A percentile compares a stretch with the other conserved stretches of the same genome.
phyloP scores from a whole-genome alignment of 1,140 invertebrate species.

The Lamellibrachia luymesi region DNA sequence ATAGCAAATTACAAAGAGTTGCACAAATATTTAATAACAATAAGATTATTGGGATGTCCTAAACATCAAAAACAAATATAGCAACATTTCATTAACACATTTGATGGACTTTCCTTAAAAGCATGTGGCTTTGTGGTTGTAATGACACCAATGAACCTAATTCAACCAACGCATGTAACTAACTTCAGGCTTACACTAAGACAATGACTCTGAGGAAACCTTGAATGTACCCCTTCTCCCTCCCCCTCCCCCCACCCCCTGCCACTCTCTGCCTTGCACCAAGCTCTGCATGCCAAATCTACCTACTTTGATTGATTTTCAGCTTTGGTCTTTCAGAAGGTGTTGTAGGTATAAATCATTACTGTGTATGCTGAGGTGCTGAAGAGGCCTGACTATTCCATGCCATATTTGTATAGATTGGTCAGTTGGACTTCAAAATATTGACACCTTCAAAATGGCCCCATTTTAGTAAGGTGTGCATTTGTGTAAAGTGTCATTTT shows the following conservation, averaged over 20 bases:
- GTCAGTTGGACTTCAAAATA: neutral
- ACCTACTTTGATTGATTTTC: slow-evolving; percentile 45
- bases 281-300: slow-evolving; percentile 11
- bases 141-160: neutral
- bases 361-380: neutral
- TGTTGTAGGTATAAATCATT: slow-evolving; percentile 19
- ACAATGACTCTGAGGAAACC: neutral
- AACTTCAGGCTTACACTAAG: neutral
- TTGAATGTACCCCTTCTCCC: neutral
- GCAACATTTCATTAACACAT: neutral
- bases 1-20: no score
- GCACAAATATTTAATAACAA: no score
- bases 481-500: no score
- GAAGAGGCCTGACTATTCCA: neutral
- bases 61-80: neutral
- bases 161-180: neutral
- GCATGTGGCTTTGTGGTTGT: neutral
- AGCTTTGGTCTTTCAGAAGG: slow-evolving; percentile 17
- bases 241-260: no score
- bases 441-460: no score
- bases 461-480: no score
- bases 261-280: neutral
- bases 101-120: neutral
- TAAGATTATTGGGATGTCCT: no score
- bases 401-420: neutral